Evolutionary conservation across 2,888 invertebrate genomes (phyloP).

Genomic region (Oscheius onirici): DNA sequence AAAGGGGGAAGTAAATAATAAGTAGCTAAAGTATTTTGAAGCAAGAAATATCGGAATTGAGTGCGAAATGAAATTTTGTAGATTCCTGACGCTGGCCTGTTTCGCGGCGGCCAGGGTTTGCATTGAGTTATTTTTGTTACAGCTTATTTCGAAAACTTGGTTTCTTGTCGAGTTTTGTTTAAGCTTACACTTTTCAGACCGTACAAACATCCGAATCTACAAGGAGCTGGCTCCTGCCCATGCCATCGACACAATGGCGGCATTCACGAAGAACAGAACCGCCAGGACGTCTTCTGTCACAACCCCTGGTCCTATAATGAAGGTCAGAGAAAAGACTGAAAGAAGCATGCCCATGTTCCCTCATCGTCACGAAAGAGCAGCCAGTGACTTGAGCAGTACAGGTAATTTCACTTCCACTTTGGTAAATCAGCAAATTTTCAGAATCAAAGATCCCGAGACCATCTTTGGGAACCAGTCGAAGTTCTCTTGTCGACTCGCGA

Average conservation of each 20-base stretch:
- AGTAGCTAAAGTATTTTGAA: too few species aligned
- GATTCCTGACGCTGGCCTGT: too few species aligned
- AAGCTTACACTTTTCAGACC: slow-evolving; percentile 81
- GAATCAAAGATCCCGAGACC: slow-evolving; percentile 23
- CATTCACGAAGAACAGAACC: slow-evolving; percentile 87
- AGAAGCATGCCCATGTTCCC: slow-evolving; percentile 86
- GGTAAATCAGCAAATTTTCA: neutral
- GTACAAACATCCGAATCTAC: slow-evolving; percentile 99
- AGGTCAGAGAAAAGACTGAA: slow-evolving; percentile 81
- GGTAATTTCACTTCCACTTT: neutral
- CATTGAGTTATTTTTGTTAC: too few species aligned
- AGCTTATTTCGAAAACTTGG: too few species aligned
- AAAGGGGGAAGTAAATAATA: too few species aligned
- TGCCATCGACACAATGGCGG: slow-evolving; percentile 97
- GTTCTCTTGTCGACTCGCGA: slow-evolving; percentile 41
- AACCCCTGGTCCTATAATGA: slow-evolving; percentile 55
- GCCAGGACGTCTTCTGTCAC: slow-evolving; percentile 34
- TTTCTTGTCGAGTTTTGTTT: too few species aligned
- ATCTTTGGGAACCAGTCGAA: slow-evolving; percentile 31
- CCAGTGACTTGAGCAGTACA: slow-evolving; percentile 43
- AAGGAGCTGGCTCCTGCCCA: slow-evolving; percentile 98
- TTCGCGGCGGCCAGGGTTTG: too few species aligned
- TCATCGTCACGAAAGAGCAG: slow-evolving; percentile 37
- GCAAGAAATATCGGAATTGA: too few species aligned
- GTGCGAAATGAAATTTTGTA: too few species aligned